Evolutionary conservation across 2,888 invertebrate genomes (phyloP).

Genomic region (Pachymerium ferrugineum): DNA sequence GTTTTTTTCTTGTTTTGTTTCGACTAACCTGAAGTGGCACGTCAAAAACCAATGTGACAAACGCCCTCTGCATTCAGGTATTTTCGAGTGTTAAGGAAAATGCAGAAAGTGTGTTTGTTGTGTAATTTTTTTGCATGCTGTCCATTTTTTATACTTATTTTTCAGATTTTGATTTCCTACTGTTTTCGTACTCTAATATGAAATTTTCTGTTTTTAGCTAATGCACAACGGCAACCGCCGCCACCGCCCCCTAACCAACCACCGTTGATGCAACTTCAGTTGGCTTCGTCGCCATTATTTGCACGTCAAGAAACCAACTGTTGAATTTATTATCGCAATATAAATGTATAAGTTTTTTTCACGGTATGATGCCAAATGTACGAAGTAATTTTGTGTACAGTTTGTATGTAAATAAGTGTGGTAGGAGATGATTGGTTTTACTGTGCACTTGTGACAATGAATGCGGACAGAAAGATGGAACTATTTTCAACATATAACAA

Average conservation of each 20-base stretch:
- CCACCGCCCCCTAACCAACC: conserved; percentile 55
- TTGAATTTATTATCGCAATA: neutral
- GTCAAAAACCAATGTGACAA: conserved; percentile 36
- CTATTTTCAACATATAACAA: neutral
- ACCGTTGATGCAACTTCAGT: conserved; percentile 51
- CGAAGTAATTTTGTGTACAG: neutral
- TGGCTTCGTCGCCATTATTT: conserved; percentile 43
- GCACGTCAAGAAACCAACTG: neutral
- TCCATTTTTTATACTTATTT: too few species aligned
- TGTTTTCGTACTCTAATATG: neutral
- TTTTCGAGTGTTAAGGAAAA: neutral
- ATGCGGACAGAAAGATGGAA: neutral
- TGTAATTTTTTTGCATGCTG: conserved; percentile 16
- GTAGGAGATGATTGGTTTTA: neutral
- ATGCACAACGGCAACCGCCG: conserved; percentile 54
- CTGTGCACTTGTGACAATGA: neutral
- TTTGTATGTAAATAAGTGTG: conserved; percentile 1
- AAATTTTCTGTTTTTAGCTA: neutral
- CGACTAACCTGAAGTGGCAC: conserved; percentile 41
- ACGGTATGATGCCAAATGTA: neutral
- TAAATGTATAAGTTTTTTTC: neutral
- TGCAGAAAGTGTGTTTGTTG: neutral
- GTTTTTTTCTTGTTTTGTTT: conserved; percentile 32
- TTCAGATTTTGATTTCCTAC: neutral
- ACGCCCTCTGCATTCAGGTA: conserved; percentile 14